phyloP scores from a whole-genome alignment of 2,888 invertebrate species.

The Druceiella hillmani region DNA sequence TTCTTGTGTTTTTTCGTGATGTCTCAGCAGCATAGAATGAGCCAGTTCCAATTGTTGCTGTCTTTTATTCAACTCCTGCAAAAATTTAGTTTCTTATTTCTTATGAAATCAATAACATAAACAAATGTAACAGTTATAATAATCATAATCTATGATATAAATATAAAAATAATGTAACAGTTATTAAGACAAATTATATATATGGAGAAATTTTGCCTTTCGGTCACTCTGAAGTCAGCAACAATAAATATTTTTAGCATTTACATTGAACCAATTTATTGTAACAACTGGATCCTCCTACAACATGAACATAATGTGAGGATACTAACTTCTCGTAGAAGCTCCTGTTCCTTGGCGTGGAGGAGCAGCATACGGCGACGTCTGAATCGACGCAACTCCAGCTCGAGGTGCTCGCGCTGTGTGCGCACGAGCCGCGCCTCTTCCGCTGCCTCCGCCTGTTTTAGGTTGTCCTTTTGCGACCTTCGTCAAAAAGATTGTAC shows the following conservation, averaged over 20 bases:
- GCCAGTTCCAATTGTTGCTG: slow-evolving; percentile 94
- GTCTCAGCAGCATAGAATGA: slow-evolving; percentile 87
- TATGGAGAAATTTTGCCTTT: too few species aligned
- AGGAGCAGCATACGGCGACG: slow-evolving; percentile 82
- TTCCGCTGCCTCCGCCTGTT: slow-evolving; percentile 86
- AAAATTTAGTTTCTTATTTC: too few species aligned
- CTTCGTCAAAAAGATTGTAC: slow-evolving; percentile 31
- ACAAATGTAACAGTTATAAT: too few species aligned
- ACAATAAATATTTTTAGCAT: too few species aligned
- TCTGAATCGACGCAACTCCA: slow-evolving; percentile 88
- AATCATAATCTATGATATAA: too few species aligned
- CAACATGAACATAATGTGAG: too few species aligned
- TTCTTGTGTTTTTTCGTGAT: slow-evolving; percentile 96
- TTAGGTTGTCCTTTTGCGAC: slow-evolving; percentile 86
- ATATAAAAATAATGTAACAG: too few species aligned
- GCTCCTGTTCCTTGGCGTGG: slow-evolving; percentile 87
- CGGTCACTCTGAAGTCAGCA: too few species aligned
- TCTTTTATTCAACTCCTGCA: slow-evolving; percentile 88
- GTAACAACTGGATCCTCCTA: too few species aligned
- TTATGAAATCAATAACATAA: too few species aligned
- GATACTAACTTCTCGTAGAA: slow-evolving; percentile 74
- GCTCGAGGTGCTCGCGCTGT: slow-evolving; percentile 86
- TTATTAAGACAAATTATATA: too few species aligned
- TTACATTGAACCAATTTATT: too few species aligned
- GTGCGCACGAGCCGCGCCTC: slow-evolving; percentile 81